Base-by-base conservation (phyloP, 2,888 invertebrate genomes). In the Malthinus seriepunctatus region DNA sequence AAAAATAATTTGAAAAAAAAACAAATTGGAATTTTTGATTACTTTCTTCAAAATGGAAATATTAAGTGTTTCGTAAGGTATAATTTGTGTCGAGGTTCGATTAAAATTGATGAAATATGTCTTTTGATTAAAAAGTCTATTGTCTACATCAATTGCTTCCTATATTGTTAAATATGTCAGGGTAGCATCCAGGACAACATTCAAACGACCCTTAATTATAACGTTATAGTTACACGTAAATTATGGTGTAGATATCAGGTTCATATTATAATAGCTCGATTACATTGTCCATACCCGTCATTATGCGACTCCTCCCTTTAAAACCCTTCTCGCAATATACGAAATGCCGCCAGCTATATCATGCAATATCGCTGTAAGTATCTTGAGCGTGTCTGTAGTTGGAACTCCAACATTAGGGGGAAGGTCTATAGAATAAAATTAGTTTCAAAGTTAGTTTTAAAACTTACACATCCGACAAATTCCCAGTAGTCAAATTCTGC, bases 191-290 rank as follows among this genome's bases (percentile, higher is more conserved):
- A 42, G 46, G 46, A 37, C 35, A 37, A 31, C 37, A 33, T 46
- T 23, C 46, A 50, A 58, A 62, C 58, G 58, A 46, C 58, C 51
- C 55, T 56, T 62, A 55, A 62, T 62, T 62, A 62, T 62, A 62
- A 59, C 60, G 59, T 64, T 64, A 63, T 60, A 56, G 62, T 60
- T 62, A 60, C 56, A 42, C 53, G 51, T 51, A 66, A 66, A 66
- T 66, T 66, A 63, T 59, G 56, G 65, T 63, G 63, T 62, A 60
- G 62, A 54, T 65, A 65, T 65, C 66, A 58, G 64, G 54, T 52
- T 60, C 60, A 53, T 56, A 66, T 67, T 67, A 65, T 67, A 65
- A 56, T 60, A 60, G 51, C 48, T 60, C 60, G 63, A 65, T 65
- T 65, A 63, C 50, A 63, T 63, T 60, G 57, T 55, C 45, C 60